Base-by-base conservation (phyloP, 1,140 invertebrate species). In the Elymnias hypermnestra region DNA sequence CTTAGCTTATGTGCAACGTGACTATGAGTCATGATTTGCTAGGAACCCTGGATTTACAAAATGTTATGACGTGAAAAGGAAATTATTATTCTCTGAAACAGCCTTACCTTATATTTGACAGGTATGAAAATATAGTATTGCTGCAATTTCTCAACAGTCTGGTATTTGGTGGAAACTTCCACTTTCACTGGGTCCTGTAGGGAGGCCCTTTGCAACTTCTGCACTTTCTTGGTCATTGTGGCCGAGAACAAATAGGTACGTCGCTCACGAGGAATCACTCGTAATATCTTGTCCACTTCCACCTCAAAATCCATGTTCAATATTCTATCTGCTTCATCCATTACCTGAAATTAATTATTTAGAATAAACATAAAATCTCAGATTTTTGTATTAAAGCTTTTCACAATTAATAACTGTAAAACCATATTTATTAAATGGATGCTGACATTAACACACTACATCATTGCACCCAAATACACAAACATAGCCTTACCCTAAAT, bases 151-250 rank as follows among this genome's bases (percentile, higher is more conserved):
- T 98, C 97, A 0, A 99, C 98, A 5, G 98, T 99, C 87, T 99
- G 96, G 83, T 98, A 99, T 77, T 98, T 98, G 2, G 93, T 97
- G 0, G 95, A 97, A 0, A 98, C 96, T 83, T 99, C 97, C 5
- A 99, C 94, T 86, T 95, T 96, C 0, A 98, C 95, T 5, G 98
- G 97, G 82, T 96, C 92, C 56, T 92, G 91, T 0, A 99, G 86
- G 3, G 95, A 98, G 1, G 98, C 98, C 39, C 98, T 86, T 78
- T 99, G 97, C 12, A 99, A 82, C 84, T 99, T 99, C 57, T 96
- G 92, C 0, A 99, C 97, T 88, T 99, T 99, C 73, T 98, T 97
- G 0, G 97, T 99, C 97, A 99, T 99, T 10, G 97, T 99, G 1
- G 97, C 97, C 1, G 97, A 98, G 86, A 98, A 99, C 14, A 99